Evolutionary conservation across 2,888 invertebrate species (phyloP).

Genomic region (Coremacera marginata): DNA sequence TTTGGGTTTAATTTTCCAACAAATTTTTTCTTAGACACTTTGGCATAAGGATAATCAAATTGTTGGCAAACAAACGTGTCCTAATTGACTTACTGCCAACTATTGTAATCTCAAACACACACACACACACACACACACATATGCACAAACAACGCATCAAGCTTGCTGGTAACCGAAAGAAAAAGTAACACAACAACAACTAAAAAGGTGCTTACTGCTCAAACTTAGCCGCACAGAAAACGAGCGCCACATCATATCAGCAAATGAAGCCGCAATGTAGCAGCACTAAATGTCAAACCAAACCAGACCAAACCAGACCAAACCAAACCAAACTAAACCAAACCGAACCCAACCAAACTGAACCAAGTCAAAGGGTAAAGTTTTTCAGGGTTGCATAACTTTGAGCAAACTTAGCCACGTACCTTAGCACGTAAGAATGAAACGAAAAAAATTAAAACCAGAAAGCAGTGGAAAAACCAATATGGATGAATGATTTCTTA

Average conservation of each 20-base stretch:
- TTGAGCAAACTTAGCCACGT: not conserved
- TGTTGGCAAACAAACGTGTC: not conserved
- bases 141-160: not conserved
- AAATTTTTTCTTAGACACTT: not conserved
- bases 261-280: conserved; percentile 7
- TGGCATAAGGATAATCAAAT: not conserved
- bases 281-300: not conserved
- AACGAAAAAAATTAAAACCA: not conserved
- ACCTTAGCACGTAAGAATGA: not conserved
- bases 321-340: not conserved
- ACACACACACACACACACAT: too few species aligned
- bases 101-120: not conserved
- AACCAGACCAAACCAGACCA: not conserved
- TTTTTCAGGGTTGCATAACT: conserved; percentile 4
- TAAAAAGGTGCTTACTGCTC: not conserved
- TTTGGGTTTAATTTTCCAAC: too few species aligned
- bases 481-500: not conserved
- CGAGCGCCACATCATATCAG: not conserved
- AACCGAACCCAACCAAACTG: not conserved
- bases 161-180: not conserved
- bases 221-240: too few species aligned
- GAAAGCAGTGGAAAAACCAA: not conserved
- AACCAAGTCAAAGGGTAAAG: conserved; percentile 3
- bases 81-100: conserved; percentile 4
- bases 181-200: not conserved